A percentile compares a stretch with the other conserved stretches of the same genome.
Conservation (phyloP, 2,797 vertebrate species). For the Peromyscus nudipes region DNA sequence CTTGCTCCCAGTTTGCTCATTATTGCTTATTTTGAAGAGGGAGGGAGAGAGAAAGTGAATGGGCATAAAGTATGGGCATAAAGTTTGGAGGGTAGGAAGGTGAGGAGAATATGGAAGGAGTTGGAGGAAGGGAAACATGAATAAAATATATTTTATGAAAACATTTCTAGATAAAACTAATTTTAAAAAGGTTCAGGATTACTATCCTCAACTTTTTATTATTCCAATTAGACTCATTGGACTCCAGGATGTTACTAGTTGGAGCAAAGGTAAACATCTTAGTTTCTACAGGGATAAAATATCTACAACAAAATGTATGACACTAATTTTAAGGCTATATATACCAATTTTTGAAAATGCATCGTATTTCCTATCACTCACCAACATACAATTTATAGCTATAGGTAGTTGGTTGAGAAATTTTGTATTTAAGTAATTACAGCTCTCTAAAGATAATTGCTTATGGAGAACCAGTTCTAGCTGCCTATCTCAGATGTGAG, state of each 20-base stretch:
- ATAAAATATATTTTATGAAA: background rate
- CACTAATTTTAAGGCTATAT: background rate
- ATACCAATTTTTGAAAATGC: slow-evolving; percentile 41
- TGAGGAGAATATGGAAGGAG: background rate
- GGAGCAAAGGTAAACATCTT: background rate
- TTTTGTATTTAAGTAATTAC: slow-evolving; percentile 54
- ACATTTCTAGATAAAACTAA: background rate
- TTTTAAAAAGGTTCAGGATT: background rate
- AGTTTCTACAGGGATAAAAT: slow-evolving; percentile 43
- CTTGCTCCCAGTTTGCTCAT: too few species aligned
- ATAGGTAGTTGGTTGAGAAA: slow-evolving; percentile 44
- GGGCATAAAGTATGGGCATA: background rate
- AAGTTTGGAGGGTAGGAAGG: background rate
- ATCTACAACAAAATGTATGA: background rate
- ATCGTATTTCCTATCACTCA: slow-evolving; percentile 48
- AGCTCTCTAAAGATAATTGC: background rate
- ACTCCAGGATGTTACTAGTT: slow-evolving; percentile 2
- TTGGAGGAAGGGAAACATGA: background rate
- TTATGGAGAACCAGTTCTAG: slow-evolving; percentile 43
- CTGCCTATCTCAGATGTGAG: slow-evolving; percentile 31
- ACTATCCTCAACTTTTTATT: slow-evolving; percentile 57
- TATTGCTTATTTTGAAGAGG: background rate
- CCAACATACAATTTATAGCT: slow-evolving; percentile 49
- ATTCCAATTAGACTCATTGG: slow-evolving; percentile 57
- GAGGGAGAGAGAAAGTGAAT: background rate